These are phyloP conservation scores for Drosophila pruinosa DNA, from an alignment of 1,140 invertebrate species.

Conservation along the genomic window DNA sequence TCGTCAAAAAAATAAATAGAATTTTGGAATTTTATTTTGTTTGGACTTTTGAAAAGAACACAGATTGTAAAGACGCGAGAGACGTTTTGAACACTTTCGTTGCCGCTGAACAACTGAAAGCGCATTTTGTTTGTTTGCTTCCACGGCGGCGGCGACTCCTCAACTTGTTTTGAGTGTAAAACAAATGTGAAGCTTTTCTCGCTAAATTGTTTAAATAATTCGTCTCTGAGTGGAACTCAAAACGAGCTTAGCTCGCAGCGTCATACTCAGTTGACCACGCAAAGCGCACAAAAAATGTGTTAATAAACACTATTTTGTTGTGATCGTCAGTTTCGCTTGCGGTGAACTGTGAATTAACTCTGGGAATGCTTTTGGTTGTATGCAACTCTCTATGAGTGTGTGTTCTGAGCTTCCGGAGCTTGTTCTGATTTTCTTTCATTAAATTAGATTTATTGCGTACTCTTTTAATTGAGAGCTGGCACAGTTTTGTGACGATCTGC, in stretches of 20 bases:
- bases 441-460: slow-evolving; percentile 29
- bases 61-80: neutral
- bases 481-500: slow-evolving; percentile 33
- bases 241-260: slow-evolving; percentile 46
- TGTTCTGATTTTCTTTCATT: slow-evolving; percentile 15
- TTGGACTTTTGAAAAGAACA: neutral
- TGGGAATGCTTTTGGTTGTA: neutral
- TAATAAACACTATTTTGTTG: slow-evolving; percentile 65
- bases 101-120: slow-evolving; percentile 61
- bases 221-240: slow-evolving; percentile 56
- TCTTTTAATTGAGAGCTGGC: slow-evolving; percentile 58
- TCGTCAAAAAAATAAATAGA: neutral
- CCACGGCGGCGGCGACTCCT: neutral
- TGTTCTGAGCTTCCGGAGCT: neutral
- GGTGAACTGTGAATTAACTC: neutral
- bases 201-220: slow-evolving; percentile 27
- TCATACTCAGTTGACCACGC: too few species aligned
- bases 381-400: neutral
- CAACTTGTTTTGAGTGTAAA: slow-evolving; percentile 34
- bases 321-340: slow-evolving; percentile 60
- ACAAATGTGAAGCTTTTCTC: slow-evolving; percentile 20
- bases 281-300: slow-evolving; percentile 7
- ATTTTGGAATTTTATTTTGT: neutral
- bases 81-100: slow-evolving; percentile 28
- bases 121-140: slow-evolving; percentile 30